Percentiles rank a stretch among this genome's conserved stretches.
phyloP scores from a whole-genome alignment of 2,797 vertebrate genomes.

The Gallirallus australis region DNA sequence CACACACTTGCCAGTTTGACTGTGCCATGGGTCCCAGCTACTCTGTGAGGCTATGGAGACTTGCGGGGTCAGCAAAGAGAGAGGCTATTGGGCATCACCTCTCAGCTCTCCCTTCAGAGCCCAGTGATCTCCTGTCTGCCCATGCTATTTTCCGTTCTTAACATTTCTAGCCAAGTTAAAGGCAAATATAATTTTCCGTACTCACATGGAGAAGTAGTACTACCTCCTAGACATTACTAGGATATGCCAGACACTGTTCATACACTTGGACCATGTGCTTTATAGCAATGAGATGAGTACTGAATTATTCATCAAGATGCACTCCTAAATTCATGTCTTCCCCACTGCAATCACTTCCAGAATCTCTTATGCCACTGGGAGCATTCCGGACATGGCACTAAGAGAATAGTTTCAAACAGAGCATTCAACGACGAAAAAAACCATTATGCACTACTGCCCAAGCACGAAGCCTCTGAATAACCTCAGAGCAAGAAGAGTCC shows the following conservation, averaged over 20 bases:
- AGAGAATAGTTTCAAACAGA: background rate
- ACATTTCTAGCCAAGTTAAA: background rate
- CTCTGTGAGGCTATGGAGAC: background rate
- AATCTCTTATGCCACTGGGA: background rate
- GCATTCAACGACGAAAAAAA: background rate
- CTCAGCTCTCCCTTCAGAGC: background rate
- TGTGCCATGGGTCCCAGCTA: background rate
- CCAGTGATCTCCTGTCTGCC: background rate
- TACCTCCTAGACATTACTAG: background rate
- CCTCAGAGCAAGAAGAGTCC: background rate
- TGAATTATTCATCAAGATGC: background rate
- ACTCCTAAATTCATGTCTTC: background rate
- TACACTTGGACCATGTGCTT: background rate
- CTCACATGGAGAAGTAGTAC: background rate
- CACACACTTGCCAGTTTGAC: background rate
- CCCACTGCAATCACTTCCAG: background rate
- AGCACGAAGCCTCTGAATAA: slow-evolving; percentile 6
- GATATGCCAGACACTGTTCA: rapidly evolving
- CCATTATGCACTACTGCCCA: background rate
- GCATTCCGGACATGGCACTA: background rate
- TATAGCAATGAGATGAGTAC: background rate
- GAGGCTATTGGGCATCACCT: background rate
- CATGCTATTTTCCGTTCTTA: background rate
- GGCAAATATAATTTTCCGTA: background rate
- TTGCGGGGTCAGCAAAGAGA: background rate